phyloP scores from a whole-genome alignment of 2,797 vertebrate species.

The Aldrovandia affinis region DNA sequence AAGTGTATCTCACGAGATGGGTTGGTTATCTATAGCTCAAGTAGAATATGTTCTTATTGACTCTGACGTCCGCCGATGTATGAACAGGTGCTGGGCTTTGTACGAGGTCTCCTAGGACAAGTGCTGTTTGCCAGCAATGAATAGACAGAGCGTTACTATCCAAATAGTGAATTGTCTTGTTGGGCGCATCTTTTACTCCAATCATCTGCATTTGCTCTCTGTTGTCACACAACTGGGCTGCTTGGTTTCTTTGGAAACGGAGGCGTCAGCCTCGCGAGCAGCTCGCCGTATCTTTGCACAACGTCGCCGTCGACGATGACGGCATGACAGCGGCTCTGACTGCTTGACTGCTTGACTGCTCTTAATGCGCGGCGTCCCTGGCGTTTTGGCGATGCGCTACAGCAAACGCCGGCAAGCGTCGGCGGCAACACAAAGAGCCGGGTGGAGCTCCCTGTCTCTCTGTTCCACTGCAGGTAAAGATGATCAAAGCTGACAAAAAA shows the following conservation, averaged over 20 bases:
- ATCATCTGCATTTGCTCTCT: neutral
- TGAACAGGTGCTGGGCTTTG: neutral
- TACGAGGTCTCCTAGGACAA: neutral
- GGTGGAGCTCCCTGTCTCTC: neutral
- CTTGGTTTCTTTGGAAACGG: neutral
- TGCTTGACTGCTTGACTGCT: neutral
- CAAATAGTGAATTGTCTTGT: neutral
- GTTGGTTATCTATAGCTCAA: neutral
- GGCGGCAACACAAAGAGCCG: neutral
- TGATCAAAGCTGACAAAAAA: conserved; percentile 22
- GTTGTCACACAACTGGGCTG: neutral
- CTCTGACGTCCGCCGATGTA: neutral
- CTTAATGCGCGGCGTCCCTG: neutral
- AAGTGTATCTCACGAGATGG: neutral
- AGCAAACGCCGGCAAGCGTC: neutral
- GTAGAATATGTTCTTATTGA: neutral
- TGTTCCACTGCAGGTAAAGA: neutral
- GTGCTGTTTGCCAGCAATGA: neutral
- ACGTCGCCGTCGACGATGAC: neutral
- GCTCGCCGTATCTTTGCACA: neutral
- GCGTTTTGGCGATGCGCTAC: neutral
- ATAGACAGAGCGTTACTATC: neutral
- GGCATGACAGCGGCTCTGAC: conserved; percentile 18
- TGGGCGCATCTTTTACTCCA: neutral
- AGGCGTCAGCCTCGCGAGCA: neutral